phyloP scores from a whole-genome alignment of 1,140 invertebrate species.

The Tigriopus japonicus region DNA sequence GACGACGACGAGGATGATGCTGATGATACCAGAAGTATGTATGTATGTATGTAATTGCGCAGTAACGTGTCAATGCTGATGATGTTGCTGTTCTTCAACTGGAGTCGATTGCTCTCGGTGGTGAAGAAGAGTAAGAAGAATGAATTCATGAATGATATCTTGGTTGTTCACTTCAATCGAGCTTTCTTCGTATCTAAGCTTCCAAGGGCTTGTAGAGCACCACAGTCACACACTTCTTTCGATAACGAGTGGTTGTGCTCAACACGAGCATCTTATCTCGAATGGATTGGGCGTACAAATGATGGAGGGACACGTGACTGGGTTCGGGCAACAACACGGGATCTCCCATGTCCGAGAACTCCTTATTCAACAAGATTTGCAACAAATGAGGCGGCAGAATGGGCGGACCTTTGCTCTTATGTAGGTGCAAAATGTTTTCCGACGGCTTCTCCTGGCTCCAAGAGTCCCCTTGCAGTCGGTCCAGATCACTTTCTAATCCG shows the following conservation, averaged over 20 bases:
- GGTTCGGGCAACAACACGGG: background rate
- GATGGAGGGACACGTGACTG: conserved; percentile 2
- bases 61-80: too few relatives aligned
- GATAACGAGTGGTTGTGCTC: background rate
- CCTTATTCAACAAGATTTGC: background rate
- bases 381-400: conserved; percentile 4
- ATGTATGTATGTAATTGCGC: too few relatives aligned
- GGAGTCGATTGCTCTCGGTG: too few relatives aligned
- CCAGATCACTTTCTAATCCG: background rate
- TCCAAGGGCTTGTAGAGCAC: conserved; percentile 2
- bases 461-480: background rate
- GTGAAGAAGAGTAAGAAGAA: too few relatives aligned
- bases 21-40: too few relatives aligned
- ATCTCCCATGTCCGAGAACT: background rate
- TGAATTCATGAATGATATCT: too few relatives aligned
- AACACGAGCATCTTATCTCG: conserved; percentile 8
- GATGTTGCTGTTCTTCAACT: too few relatives aligned
- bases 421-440: background rate
- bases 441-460: conserved; percentile 8
- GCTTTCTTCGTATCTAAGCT: background rate
- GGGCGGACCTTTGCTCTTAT: conserved; percentile 5
- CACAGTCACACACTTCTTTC: conserved; percentile 8
- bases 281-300: conserved; percentile 11
- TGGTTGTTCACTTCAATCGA: too few relatives aligned
- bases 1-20: too few relatives aligned